Conservation (phyloP, 2,888 invertebrate genomes). For the Strigamia maritima region DNA sequence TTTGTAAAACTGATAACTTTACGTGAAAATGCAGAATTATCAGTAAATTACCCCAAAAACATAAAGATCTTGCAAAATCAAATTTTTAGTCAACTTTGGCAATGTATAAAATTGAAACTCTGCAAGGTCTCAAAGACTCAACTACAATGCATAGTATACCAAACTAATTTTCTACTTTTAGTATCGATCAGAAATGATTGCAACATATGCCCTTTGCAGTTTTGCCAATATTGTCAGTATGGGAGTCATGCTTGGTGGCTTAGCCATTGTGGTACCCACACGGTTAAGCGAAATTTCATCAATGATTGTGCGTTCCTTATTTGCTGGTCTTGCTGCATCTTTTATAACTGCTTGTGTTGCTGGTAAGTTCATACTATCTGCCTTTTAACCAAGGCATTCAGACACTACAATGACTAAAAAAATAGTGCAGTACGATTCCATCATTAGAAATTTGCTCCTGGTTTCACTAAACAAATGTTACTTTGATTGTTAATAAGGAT, state of each 20-base stretch:
- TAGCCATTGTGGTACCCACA: slow-evolving; percentile 50
- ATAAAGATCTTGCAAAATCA: too few species aligned
- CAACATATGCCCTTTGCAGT: slow-evolving; percentile 55
- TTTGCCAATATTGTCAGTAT: slow-evolving; percentile 56
- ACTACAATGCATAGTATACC: too few species aligned
- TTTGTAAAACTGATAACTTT: slow-evolving; percentile 71
- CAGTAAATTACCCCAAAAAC: too few species aligned
- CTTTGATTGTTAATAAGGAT: too few species aligned
- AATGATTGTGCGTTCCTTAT: slow-evolving; percentile 49
- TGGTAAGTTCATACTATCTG: slow-evolving; percentile 45
- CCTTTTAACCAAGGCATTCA: too few species aligned
- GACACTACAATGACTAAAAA: too few species aligned
- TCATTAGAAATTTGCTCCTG: too few species aligned
- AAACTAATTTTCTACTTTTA: slow-evolving; percentile 21
- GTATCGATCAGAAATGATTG: slow-evolving; percentile 46
- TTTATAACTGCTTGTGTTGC: slow-evolving; percentile 52
- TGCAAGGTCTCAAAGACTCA: too few species aligned
- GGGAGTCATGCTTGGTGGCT: slow-evolving; percentile 53
- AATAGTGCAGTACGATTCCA: too few species aligned
- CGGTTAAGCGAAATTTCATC: slow-evolving; percentile 43
- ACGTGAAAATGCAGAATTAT: slow-evolving; percentile 49
- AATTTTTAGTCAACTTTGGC: too few species aligned
- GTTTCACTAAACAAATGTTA: too few species aligned
- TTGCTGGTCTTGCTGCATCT: slow-evolving; percentile 49
- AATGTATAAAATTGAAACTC: too few species aligned